Conservation (phyloP, 2,888 invertebrate species). For the Aquatica leii region DNA sequence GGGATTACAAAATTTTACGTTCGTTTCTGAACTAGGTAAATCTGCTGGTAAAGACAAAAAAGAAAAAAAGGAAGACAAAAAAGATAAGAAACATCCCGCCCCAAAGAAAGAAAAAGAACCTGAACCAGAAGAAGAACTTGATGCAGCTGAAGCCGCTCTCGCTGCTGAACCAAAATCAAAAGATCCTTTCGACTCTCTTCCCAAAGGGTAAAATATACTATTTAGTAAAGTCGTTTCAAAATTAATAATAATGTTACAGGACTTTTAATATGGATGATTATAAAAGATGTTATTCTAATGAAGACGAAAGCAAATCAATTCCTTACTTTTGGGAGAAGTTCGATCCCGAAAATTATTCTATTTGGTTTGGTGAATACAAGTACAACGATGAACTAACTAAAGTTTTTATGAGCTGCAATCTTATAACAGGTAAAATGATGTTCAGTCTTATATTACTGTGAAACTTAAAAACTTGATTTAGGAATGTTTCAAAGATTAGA, state of each 20-base stretch:
- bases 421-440: slow-evolving; percentile 78
- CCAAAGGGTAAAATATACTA: slow-evolving; percentile 73
- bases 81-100: slow-evolving; percentile 61
- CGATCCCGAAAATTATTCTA: slow-evolving; percentile 94
- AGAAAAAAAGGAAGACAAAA: slow-evolving; percentile 56
- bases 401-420: slow-evolving; percentile 98
- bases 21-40: slow-evolving; percentile 15
- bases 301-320: slow-evolving; percentile 90
- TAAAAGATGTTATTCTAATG: slow-evolving; percentile 97
- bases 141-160: slow-evolving; percentile 72
- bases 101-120: slow-evolving; percentile 59
- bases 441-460: too few species aligned
- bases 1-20: neutral
- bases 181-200: slow-evolving; percentile 91
- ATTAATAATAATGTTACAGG: too few species aligned
- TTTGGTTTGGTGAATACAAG: slow-evolving; percentile 98
- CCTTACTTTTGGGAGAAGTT: slow-evolving; percentile 99
- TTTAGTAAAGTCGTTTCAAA: too few species aligned
- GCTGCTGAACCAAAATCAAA: slow-evolving; percentile 83
- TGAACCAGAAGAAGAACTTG: slow-evolving; percentile 69
- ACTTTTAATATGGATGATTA: slow-evolving; percentile 96
- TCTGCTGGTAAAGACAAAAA: slow-evolving; percentile 46
- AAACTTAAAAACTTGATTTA: too few species aligned
- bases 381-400: slow-evolving; percentile 91
- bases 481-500: slow-evolving; percentile 99